Percentiles rank a stretch among this genome's conserved stretches.
Evolutionary conservation across 53 echinoderm and acorn worm genomes (phyloP).

Genomic region (Apostichopus leukothele): DNA sequence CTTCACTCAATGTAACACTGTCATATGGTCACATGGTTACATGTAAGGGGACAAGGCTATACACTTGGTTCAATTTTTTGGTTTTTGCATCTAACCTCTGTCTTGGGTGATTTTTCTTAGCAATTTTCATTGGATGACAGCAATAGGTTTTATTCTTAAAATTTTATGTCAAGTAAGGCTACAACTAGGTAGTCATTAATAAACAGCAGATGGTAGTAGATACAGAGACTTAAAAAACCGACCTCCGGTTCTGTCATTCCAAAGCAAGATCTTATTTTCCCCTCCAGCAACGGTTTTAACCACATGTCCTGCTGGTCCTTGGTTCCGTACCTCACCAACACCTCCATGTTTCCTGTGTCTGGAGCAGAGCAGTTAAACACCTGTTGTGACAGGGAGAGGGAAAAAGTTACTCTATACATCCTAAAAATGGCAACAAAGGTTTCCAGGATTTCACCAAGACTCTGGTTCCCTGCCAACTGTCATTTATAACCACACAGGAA

Average conservation of each 20-base stretch:
- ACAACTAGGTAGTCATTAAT: neutral
- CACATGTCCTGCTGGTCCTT: conserved; percentile 78
- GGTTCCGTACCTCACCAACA: conserved; percentile 83
- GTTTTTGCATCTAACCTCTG: too few relatives aligned
- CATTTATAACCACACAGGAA: too few relatives aligned
- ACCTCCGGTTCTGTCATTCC: conserved; percentile 98
- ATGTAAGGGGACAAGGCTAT: too few relatives aligned
- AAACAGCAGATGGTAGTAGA: neutral
- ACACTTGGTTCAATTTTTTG: too few relatives aligned
- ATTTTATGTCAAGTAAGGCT: too few relatives aligned
- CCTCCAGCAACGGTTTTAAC: conserved; percentile 83
- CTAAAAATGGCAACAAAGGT: neutral
- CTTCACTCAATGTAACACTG: too few relatives aligned
- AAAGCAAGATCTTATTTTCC: conserved; percentile 90
- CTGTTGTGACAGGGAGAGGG: conserved; percentile 32
- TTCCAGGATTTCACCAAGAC: too few relatives aligned
- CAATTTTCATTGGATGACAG: too few relatives aligned
- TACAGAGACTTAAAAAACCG: neutral
- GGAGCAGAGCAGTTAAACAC: conserved; percentile 97
- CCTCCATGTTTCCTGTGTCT: conserved; percentile 99
- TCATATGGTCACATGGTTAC: too few relatives aligned
- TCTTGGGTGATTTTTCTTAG: too few relatives aligned
- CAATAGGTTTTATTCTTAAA: too few relatives aligned
- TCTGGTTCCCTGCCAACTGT: too few relatives aligned
- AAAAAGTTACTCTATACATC: neutral